Base-by-base conservation (phyloP, 2,888 invertebrate species). In the Operophtera brumata region DNA sequence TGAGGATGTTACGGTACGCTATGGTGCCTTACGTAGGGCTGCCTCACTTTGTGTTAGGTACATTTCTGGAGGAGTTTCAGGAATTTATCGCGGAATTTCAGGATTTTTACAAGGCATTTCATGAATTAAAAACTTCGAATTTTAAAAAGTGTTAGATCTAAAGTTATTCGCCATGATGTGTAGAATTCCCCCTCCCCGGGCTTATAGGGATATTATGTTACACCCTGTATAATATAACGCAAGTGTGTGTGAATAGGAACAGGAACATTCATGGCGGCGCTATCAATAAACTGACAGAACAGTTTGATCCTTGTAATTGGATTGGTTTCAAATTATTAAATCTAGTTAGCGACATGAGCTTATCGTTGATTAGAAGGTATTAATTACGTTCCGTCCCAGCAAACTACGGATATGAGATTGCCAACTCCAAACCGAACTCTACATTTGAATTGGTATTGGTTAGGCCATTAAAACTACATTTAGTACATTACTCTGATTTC, bases 351-450 rank as follows among this genome's bases (percentile, higher is more conserved):
- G 37, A 36, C 37, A 9, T 41, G 48, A 63, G 57, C 62, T 54
- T 47, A 37, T 49, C 59, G 53, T 59, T 66, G 58, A 69, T 70
- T 71, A 64, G 63, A 66, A 61, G 62, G 63, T 63, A 65, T 67
- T 72, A 64, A 73, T 70, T 71, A 69, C 55, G 60, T 45, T 57
- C 53, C 50, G 46, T 51, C 43, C 42, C 46, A 49, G 54, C 41
- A 47, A 46, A 40, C 39, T 36, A 35, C 32, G 13, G 36, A 47
- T 48, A 39, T 50, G 34, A 14, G 43, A 34, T 49, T 25, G 34
- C 39, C 9, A 48, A 44, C 42, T 48, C 46, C 47, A 53, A 52
- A 44, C 50, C 47, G 48, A 45, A 47, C 52, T n/a, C 20, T 40
- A 14, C 28, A 44, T 52, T 14, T 25, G 14, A 48, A 52, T 43